A percentile compares a stretch with the other conserved stretches of the same genome.
phyloP scores from a whole-genome alignment of 2,888 invertebrate species.

The Drosophila multiciliata region DNA sequence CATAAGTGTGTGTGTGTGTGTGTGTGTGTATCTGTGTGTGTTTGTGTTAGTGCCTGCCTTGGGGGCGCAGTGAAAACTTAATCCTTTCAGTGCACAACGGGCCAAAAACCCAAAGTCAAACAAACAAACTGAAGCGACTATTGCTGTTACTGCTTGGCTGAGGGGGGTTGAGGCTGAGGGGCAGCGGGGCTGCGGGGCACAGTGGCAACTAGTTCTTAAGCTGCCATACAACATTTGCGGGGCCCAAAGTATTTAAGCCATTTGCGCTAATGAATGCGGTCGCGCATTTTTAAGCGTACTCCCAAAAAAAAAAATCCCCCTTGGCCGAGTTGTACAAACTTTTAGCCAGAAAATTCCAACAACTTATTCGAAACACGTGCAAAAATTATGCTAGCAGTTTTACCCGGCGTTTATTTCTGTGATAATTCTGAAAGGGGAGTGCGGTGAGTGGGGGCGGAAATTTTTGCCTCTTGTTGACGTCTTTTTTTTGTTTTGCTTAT shows the following conservation, averaged over 20 bases:
- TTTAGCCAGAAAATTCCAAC: slow-evolving; percentile 50
- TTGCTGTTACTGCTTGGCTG: neutral
- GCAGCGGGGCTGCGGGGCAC: neutral
- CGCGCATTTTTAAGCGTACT: slow-evolving; percentile 76
- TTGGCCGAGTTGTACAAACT: slow-evolving; percentile 35
- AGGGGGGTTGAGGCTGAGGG: neutral
- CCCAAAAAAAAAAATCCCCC: slow-evolving; percentile 1
- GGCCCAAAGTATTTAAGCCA: slow-evolving; percentile 79
- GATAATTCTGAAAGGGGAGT: slow-evolving; percentile 40
- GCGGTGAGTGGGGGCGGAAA: neutral
- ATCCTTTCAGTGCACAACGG: slow-evolving; percentile 67
- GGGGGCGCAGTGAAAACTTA: slow-evolving; percentile 65
- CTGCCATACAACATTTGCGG: slow-evolving; percentile 65
- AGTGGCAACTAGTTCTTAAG: slow-evolving; percentile 56
- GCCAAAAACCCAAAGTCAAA: slow-evolving; percentile 77
- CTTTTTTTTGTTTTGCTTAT: slow-evolving; percentile 15
- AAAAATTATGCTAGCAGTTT: slow-evolving; percentile 75
- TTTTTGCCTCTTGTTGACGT: slow-evolving; percentile 37
- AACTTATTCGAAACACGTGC: slow-evolving; percentile 81
- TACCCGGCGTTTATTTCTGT: slow-evolving; percentile 35
- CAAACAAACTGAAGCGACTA: slow-evolving; percentile 64
- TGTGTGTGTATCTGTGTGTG: slow-evolving; percentile 10
- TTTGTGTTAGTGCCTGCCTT: slow-evolving; percentile 32
- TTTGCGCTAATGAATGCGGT: slow-evolving; percentile 82
- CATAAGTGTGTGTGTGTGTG: slow-evolving; percentile 2